Evolutionary conservation across 2,113 vertebrate genomes (phyloP), one percentile per base, ranked within the genome.

Genomic region (Acrocephalus arundinaceus): DNA sequence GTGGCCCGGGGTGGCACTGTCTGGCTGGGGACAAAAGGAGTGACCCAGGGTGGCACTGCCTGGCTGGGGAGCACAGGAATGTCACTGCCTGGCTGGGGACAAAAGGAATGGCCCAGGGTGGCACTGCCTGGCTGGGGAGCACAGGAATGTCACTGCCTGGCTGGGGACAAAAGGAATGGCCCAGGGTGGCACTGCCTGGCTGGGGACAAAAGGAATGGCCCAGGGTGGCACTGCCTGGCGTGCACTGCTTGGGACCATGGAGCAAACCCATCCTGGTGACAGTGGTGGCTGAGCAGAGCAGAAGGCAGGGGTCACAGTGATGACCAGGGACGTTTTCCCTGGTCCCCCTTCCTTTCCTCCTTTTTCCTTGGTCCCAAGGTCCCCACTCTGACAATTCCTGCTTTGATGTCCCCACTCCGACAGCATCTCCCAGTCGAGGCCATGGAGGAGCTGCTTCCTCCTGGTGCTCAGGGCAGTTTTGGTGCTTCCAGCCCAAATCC

Each of bases 301-400:
- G 55, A 5, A 41, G 33, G 57, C 43, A 67, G 55, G 77, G 76
- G 18, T 16, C 35, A 11, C 7, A 39, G 28, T 15, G 68, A 12
- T 46, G 66, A 28, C 13, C 8, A 4, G 13, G 10, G 6, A 3
- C 0, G 2, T 4, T 51, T 39, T 39, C 37, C 37, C 37, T 39
- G 37, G 37, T 39, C 37, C 37, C 9, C 37, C 51, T 66, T 61
- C 43, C 48, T 78, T n/a, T 11, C 37, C 25, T 43, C 16, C 24
- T 33, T n/a, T 63, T 68, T 10, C 13, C 33, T 41, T 6, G 2
- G 6, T 27, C 4, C 4, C 48, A 30, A n/a, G 10, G 13, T 22
- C 63, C 5, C 11, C 6, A 7, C 46, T 21, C 5, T 0, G 2
- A 27, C 16, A 71, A 12, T 75, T 27, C 27, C 25, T 0, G 0